Conservation (phyloP, 1,140 invertebrate species). For the Acromyrmex heyeri region DNA sequence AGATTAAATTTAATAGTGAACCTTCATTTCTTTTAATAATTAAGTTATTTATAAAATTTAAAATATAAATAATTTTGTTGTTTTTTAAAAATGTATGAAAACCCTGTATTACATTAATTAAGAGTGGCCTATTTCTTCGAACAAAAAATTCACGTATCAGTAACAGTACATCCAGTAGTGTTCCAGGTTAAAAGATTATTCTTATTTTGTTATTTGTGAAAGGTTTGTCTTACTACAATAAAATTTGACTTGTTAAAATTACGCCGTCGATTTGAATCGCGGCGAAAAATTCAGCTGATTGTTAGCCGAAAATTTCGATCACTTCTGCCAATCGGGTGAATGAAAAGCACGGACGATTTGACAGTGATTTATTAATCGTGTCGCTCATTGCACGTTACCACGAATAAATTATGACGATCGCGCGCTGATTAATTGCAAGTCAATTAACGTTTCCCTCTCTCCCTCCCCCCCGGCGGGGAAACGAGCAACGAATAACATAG, state of each 20-base stretch:
- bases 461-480: not conserved
- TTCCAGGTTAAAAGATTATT: too few species aligned
- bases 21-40: too few species aligned
- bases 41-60: too few species aligned
- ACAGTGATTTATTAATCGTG: conserved; percentile 57
- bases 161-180: too few species aligned
- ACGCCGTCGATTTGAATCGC: not conserved
- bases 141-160: too few species aligned
- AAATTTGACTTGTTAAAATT: not conserved
- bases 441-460: conserved; percentile 35
- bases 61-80: too few species aligned
- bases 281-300: not conserved
- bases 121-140: too few species aligned
- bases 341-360: conserved; percentile 6
- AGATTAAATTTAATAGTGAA: too few species aligned
- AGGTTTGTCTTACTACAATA: not conserved
- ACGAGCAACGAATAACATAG: conserved; percentile 43
- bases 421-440: conserved; percentile 59
- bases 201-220: not conserved
- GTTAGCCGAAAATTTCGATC: not conserved
- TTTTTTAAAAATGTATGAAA: too few species aligned
- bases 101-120: too few species aligned
- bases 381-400: conserved; percentile 48
- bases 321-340: not conserved
- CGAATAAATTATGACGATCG: conserved; percentile 61